Base-by-base conservation (phyloP, 2,797 vertebrate genomes). In the Mormyrus hasselquistii region DNA sequence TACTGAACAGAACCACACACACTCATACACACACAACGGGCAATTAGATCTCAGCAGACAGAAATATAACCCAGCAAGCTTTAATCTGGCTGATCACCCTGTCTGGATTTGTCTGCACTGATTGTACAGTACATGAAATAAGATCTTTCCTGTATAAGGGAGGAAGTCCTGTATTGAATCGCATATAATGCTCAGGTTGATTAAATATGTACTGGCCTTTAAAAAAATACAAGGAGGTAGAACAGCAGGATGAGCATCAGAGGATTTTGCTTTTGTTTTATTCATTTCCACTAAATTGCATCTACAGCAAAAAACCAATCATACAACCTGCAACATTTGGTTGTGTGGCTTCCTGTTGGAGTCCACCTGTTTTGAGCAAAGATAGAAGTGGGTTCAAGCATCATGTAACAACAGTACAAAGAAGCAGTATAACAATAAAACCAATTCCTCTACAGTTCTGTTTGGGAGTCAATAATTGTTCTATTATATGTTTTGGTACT, bases 101-200 rank as follows among this genome's bases (percentile, higher is more conserved):
- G 50, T 83, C 50, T 59, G 85, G 41, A 57, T 49, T 52, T 82
- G 22, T 59, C 25, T 59, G 69, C 55, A 85, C 79, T 59, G n/a
- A 88, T 88, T 79, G 47, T 34, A 19, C 47, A 69, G 47, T 34
- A 19, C 47, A 69, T 86, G 47, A 87, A 89, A 87, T 87, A 34
- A 87, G 76, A 73, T 89, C 25, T 86, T 87, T 57, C 49, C 89
- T 79, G 65, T 89, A 50, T 19, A 41, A 76, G 16, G 52, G 69
- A 87, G 85, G 84, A 89, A 79, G 29, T 29, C 19, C 34, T 34
- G 22, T 79, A 47, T 87, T 10, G 53, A 49, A 89, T 62, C 22
- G 7, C 69, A 57, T 87, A 49, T 87, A 87, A 87, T 79, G 52
- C 50, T 82, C n/a, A 53, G 41, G 49, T 87, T 57, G 10, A 89